phyloP scores from a whole-genome alignment of 2,113 vertebrate species.

The Acrocephalus arundinaceus region DNA sequence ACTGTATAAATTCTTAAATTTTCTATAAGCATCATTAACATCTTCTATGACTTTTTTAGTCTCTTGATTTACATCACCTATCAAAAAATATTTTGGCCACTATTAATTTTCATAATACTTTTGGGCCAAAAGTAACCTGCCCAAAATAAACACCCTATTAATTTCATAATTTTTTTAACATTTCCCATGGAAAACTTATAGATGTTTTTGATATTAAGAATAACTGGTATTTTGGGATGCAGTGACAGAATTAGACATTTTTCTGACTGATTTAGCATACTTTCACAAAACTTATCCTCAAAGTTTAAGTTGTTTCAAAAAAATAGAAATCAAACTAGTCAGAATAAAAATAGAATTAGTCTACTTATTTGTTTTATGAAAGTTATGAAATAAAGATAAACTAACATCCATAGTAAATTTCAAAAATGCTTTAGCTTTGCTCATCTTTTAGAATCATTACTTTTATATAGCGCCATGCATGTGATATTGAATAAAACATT shows the following conservation, averaged over 20 bases:
- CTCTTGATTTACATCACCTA: neutral
- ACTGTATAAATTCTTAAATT: neutral
- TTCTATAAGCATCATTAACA: neutral
- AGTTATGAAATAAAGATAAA: neutral
- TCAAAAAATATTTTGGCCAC: neutral
- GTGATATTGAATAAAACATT: conserved; percentile 59
- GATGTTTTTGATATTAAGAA: neutral
- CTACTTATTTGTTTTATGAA: neutral
- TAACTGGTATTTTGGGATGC: neutral
- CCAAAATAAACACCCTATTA: accelerated
- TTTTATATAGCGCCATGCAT: neutral
- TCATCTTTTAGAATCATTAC: conserved; percentile 1
- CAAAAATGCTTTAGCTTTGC: neutral
- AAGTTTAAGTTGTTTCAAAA: neutral
- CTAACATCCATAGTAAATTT: neutral
- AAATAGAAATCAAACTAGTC: neutral
- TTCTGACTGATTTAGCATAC: neutral
- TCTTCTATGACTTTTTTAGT: neutral
- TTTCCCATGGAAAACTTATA: neutral
- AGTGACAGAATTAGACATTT: neutral
- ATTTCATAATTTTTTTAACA: neutral
- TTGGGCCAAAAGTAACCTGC: neutral
- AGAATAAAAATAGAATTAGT: neutral
- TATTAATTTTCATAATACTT: neutral
- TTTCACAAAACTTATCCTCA: neutral